Base-by-base conservation (phyloP, 2,113 vertebrate species). In the Crotalus horridus region DNA sequence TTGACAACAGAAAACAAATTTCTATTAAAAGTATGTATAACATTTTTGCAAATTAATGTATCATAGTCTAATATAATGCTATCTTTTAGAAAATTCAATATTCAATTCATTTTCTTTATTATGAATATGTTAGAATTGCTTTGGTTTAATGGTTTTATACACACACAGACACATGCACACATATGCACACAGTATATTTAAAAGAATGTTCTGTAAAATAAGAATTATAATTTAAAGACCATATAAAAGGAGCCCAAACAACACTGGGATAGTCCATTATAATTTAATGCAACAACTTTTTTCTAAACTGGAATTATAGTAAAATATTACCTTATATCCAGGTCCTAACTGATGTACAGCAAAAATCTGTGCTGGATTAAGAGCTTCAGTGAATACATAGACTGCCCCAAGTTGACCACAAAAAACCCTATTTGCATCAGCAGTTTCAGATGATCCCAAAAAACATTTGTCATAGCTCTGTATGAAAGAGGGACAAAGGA, bases 381-480 rank as follows among this genome's bases (percentile, higher is more conserved):
- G 98, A 24, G 99, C 98, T 96, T 99, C 99, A 54, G 98, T 98
- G 97, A 99, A 99, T 88, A 99, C 99, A 89, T 99, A 99, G 39
- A 99, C 98, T 3, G 99, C 99, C 96, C 98, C 99, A 46, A 99
- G 98, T 93, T 99, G 99, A 90, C 99, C 99, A 87, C 99, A 99
- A 96, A 99, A 99, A 15, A 99, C 99, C 96, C 99, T 97, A 94
- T 99, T 99, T 89, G 99, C 99, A 94, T 99, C 99, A 10, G 99
- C 99, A 87, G 99, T 99, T 98, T 99, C 99, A 23, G 99, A 99
- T 95, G 99, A 99, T 88, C 99, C 99, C 92, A 99, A 98, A 97
- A 99, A 99, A 97, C 99, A 99, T 98, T 99, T 99, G 97, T 99
- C 99, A 96, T 99, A 99, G 96, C 99, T 99, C 99, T 99, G 96